Base-by-base conservation (phyloP, 2,888 invertebrate genomes). In the Acanthosoma haemorrhoidale region DNA sequence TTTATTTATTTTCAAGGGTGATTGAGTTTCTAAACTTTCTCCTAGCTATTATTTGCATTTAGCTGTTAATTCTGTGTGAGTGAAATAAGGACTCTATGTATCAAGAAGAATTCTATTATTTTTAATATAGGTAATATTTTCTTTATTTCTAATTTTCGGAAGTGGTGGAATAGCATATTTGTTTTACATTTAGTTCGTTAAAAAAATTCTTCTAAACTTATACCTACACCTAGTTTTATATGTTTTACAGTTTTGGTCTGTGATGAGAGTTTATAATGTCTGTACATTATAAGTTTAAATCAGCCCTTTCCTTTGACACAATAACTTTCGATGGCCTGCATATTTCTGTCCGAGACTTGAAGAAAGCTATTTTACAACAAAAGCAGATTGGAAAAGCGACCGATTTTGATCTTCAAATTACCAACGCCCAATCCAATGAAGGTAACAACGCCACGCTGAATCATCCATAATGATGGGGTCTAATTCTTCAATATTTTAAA, bases 211-310 rank as follows among this genome's bases (percentile, higher is more conserved):
- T 60, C 60, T 36, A 29, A 60, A 43, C 41, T 21, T 29, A 25
- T 64, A 31, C 64, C 80, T n/a, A 73, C 76, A 43, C 78, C 78
- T 36, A 67, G 67, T 67, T 67, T 67, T 32, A 57, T 67, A 67
- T 67, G 66, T 77, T 75, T 70, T 77, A 79, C 16, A 77, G 77
- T 67, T 77, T 81, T 11, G 75, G 80, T 41, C 74, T 57, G 64
- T 68, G 63, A 68, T 69, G 69, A 69, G 58, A 71, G 60, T 67
- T 69, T 74, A 75, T 74, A 71, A 95, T 95, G 90, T 96, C 96
- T 78, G 94, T 99, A 75, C 97, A 98, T 82, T 99, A 97, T 83
- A 98, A 98, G 82, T 98, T 99, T 80, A 97, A 97, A 84, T 95
- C 96, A 78, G 92, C 94, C 73, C 84, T 94, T 79, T 94, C 96